Base-by-base conservation (phyloP, 1,140 invertebrate species). In the Heliconius melpomene region DNA sequence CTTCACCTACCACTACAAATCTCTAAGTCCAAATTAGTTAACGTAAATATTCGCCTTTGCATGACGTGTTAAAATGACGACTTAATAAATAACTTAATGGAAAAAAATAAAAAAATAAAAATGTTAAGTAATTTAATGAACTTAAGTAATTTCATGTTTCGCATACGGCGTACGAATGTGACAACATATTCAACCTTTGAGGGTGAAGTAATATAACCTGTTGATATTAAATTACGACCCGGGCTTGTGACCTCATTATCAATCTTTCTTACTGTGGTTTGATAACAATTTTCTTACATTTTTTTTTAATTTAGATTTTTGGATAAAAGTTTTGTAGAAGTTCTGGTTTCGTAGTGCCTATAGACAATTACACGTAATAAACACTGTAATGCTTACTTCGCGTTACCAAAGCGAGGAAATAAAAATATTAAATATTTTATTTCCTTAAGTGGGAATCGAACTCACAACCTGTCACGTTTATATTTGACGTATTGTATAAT, bases 191-290 rank as follows among this genome's bases (percentile, higher is more conserved):
- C 38, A 77, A 70, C 75, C 75, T 76, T 74, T 74, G 54, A 29
- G 60, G 75, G 75, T 77, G 57, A 70, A 71, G 75, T 40, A 77
- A 77, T 3, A 26, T 71, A 78, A 78, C 71, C 71, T 74, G 77
- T 73, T 78, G 77, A 78, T 73, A 78, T 78, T 78, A 78, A 78
- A 18, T 73, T 78, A 78, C 72, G 32, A 77, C 18, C 73, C 40
- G 72, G n/a, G 32, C 54, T 73, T 20, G 20, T 73, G 73, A 73
- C 74, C 40, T 46, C 77, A 78, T 72, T 78, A 40, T 52, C 23
- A 13, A 20, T 32, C 52, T 60, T 73, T 78, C 71, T 60, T 52
- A 26, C 50, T 72, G 26, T 46, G n/a, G 26, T 26, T 13, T 29
- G 60, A 66, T 66, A 66, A 13, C 13, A 26, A 66, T 66, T 66